These are phyloP conservation scores for Sycophila sp. DNA, from an alignment of 1,140 invertebrate genomes.

Conservation along the genomic window DNA sequence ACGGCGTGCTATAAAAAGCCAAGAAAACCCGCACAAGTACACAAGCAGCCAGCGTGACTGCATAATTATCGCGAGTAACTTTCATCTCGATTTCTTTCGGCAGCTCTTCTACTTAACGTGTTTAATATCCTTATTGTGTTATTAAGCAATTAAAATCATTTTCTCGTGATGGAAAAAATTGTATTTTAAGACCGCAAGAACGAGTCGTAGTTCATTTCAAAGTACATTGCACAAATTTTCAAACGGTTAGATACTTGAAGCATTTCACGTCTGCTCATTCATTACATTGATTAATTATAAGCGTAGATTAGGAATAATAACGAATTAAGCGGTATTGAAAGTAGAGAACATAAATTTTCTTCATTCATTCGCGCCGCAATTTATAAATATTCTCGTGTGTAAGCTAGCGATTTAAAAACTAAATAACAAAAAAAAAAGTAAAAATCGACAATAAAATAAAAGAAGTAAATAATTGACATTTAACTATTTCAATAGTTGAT, in stretches of 20 bases:
- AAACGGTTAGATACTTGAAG: no score
- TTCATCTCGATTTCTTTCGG: constrained; percentile 37
- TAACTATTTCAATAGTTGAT: no score
- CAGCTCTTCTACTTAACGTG: neutral
- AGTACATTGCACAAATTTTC: constrained; percentile 23
- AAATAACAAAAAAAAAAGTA: constrained; percentile 26
- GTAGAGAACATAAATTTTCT: no score
- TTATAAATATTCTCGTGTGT: no score
- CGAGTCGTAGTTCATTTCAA: neutral
- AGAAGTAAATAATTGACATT: no score
- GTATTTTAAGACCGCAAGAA: neutral
- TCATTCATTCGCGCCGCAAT: no score
- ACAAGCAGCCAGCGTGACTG: constrained; percentile 21
- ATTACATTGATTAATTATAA: no score
- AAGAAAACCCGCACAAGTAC: neutral
- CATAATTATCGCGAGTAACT: constrained; percentile 33
- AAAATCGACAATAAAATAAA: no score
- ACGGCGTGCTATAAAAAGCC: constrained; percentile 16
- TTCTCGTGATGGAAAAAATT: constrained; percentile 48
- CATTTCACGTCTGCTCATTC: no score
- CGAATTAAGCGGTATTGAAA: no score
- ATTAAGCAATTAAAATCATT: constrained; percentile 43
- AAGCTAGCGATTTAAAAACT: no score
- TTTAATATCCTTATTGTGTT: constrained; percentile 7
- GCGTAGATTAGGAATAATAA: no score